Evolutionary conservation across 2,888 invertebrate genomes (phyloP).

Genomic region (Nymphalis c-album): DNA sequence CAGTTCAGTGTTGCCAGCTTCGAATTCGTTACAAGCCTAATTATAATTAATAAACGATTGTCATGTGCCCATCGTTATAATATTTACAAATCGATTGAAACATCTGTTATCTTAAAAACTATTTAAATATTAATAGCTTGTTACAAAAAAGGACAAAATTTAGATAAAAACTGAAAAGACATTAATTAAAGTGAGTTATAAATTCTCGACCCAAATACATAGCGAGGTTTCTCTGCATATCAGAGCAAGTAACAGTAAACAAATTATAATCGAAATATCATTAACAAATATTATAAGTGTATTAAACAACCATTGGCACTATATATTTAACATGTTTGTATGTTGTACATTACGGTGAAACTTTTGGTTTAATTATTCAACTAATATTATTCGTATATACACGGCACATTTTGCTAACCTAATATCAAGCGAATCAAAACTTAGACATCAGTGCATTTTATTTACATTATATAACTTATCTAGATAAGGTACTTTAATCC

Average conservation of each 20-base stretch:
- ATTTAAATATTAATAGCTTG: conserved; percentile 29
- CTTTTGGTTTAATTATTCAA: conserved; percentile 61
- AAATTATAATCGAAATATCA: not conserved
- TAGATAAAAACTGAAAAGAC: conserved; percentile 7
- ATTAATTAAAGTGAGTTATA: conserved; percentile 7
- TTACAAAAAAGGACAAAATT: conserved; percentile 48
- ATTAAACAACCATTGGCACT: conserved; percentile 70
- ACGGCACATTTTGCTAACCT: conserved; percentile 65
- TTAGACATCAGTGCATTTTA: conserved; percentile 41
- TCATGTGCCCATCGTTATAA: not conserved
- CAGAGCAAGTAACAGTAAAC: conserved; percentile 3
- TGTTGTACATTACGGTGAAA: conserved; percentile 77
- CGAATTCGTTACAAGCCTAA: conserved; percentile 8
- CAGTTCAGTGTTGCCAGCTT: conserved; percentile 5
- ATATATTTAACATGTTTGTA: conserved; percentile 51
- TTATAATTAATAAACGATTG: conserved; percentile 8
- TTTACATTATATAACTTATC: conserved; percentile 60
- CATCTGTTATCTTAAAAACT: conserved; percentile 20
- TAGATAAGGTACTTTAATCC: conserved; percentile 65
- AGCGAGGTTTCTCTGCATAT: conserved; percentile 6
- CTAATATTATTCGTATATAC: conserved; percentile 73
- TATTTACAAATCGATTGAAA: conserved; percentile 31
- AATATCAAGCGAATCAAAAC: conserved; percentile 29
- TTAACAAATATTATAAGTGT: conserved; percentile 39
- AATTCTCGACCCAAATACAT: not conserved